Base-by-base conservation (phyloP, 2,888 invertebrate species). In the Hetaerina titia region DNA sequence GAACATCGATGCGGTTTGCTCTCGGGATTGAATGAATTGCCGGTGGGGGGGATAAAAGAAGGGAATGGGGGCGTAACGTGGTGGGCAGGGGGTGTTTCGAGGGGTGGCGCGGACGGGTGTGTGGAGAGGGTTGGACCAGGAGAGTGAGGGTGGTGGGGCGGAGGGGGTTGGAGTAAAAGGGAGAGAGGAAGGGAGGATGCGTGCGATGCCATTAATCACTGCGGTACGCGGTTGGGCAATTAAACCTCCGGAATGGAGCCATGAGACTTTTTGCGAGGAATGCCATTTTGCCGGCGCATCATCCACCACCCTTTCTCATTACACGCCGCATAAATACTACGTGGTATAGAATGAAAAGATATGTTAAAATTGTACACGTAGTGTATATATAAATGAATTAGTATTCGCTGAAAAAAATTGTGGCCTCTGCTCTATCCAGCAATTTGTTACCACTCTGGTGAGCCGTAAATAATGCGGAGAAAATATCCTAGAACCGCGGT, bases 201-300 rank as follows among this genome's bases (percentile, higher is more conserved):
- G 8, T 81, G 81, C 81, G 13, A 81, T 81, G 81, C 81, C 81
- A 81, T 81, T 81, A 81, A 81, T 81, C 81, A 81, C 81, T 81
- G 81, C 81, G 81, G 81, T 81, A 31, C 81, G 81, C 31, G 81
- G 81, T 81, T 31, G 81, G 19, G 31, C 81, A 81, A 81, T 81
- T 81, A 81, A 81, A 81, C 81, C 81, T 31, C 81, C 31, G 81
- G 81, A 81, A 81, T 81, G 81, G 81, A 81, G 25, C 81, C 25
- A 22, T 81, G 81, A 81, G 81, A 81, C 81, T 81, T 81, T 81
- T 81, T 81, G 81, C 81, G 81, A 81, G 81, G 81, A 81, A 81
- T 81, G 81, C 81, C 13, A 81, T 81, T 81, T 81, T 81, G 31
- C 31, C 81, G 81, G 81, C 31, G 81, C 81, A 31, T 81, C 81